These are phyloP conservation scores for Serilophus lunatus DNA, from an alignment of 2,113 vertebrate genomes.

Conservation along the genomic window DNA sequence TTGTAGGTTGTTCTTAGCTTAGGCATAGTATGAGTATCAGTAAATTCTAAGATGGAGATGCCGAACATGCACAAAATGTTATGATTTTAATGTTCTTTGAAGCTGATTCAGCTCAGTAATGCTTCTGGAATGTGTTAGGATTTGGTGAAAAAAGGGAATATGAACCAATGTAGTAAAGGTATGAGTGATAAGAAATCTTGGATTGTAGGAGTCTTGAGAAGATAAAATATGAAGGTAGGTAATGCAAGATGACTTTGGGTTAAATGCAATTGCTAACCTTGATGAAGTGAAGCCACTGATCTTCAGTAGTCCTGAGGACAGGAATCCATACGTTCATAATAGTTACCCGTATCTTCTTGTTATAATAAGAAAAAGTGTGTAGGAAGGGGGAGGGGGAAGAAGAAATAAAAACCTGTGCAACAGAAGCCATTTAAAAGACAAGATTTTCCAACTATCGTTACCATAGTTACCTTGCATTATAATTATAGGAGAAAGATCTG, in stretches of 20 bases:
- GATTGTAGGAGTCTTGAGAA: not conserved
- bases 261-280: not conserved
- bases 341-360: not conserved
- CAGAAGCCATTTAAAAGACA: slow-evolving; percentile 53
- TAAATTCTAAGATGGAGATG: not conserved
- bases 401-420: slow-evolving; percentile 51
- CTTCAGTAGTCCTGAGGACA: not conserved
- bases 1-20: not conserved
- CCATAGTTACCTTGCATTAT: slow-evolving; percentile 60
- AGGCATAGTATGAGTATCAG: not conserved
- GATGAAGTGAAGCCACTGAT: not conserved
- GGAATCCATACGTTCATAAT: not conserved
- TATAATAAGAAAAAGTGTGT: slow-evolving; percentile 35
- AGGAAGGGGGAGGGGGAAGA: slow-evolving; percentile 44
- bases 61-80: not conserved
- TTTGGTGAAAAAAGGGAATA: not conserved
- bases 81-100: not conserved
- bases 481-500: slow-evolving; percentile 54
- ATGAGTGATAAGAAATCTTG: not conserved
- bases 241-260: not conserved
- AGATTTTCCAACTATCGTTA: slow-evolving; percentile 57
- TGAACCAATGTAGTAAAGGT: not conserved
- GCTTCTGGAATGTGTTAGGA: not conserved
- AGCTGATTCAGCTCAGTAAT: not conserved
- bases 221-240: not conserved